Evolutionary conservation across 2,113 vertebrate species (phyloP).

Genomic region (Hippotragus niger): DNA sequence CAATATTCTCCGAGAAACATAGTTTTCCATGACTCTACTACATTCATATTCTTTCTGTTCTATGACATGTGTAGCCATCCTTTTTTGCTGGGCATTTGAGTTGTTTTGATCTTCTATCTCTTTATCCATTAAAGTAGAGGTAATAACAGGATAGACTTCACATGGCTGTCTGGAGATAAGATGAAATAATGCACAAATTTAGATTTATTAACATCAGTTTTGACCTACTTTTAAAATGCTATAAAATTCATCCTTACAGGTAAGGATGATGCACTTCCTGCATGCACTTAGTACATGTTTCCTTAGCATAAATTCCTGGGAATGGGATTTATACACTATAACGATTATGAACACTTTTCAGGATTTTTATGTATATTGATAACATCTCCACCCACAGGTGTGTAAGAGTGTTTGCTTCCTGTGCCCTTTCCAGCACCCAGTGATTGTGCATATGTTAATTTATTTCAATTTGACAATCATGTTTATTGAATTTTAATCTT

Average conservation of each 20-base stretch:
- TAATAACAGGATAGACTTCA: background rate
- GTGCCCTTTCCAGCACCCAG: background rate
- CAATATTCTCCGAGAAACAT: background rate
- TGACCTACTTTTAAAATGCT: constrained; percentile 19
- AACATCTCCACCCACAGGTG: background rate
- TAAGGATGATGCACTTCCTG: background rate
- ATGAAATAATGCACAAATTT: constrained; percentile 24
- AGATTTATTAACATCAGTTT: constrained; percentile 25
- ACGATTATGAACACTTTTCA: background rate
- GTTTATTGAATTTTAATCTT: background rate
- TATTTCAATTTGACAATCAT: background rate
- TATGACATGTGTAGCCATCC: background rate
- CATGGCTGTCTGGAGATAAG: background rate
- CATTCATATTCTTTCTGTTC: background rate
- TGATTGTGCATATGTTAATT: background rate
- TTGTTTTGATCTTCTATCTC: background rate
- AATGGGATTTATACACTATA: background rate
- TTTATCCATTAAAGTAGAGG: background rate
- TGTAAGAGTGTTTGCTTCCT: background rate
- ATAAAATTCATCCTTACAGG: background rate
- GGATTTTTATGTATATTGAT: background rate
- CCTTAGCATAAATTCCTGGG: background rate
- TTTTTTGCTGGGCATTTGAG: background rate
- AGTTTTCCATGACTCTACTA: background rate
- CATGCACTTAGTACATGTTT: background rate